Evolutionary conservation across 2,888 invertebrate species (phyloP).

Genomic region (Drosophila formosana): DNA sequence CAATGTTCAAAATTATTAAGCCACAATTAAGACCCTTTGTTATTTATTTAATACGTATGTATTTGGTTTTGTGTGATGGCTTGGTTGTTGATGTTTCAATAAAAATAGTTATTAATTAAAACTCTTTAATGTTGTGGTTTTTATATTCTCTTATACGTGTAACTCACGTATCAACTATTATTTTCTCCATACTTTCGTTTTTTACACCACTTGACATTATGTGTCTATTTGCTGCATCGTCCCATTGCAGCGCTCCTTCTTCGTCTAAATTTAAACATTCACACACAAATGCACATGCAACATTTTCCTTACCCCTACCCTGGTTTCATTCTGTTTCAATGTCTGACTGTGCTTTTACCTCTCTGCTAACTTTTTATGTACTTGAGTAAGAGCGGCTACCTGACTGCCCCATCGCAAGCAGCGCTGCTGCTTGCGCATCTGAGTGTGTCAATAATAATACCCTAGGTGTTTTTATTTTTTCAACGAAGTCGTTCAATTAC

Average conservation of each 20-base stretch:
- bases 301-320: background rate
- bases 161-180: background rate
- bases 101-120: constrained; percentile 39
- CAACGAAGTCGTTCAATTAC: background rate
- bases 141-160: background rate
- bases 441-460: constrained; percentile 17
- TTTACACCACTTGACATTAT: background rate
- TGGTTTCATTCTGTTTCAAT: constrained; percentile 16
- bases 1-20: background rate
- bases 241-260: background rate
- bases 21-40: background rate
- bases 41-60: constrained; percentile 1
- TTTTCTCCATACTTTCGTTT: background rate
- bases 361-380: constrained; percentile 48
- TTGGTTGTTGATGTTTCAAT: constrained; percentile 4
- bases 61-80: background rate
- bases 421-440: constrained; percentile 7
- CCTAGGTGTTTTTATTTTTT: background rate
- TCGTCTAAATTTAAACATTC: constrained; percentile 2
- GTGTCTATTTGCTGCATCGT: background rate
- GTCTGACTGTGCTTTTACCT: constrained; percentile 30
- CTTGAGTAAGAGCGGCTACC: constrained; percentile 45
- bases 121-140: background rate
- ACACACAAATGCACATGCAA: constrained; percentile 8
- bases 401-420: constrained; percentile 6